Base-by-base conservation (phyloP, 2,113 vertebrate species). In the Salvelinus namaycush region DNA sequence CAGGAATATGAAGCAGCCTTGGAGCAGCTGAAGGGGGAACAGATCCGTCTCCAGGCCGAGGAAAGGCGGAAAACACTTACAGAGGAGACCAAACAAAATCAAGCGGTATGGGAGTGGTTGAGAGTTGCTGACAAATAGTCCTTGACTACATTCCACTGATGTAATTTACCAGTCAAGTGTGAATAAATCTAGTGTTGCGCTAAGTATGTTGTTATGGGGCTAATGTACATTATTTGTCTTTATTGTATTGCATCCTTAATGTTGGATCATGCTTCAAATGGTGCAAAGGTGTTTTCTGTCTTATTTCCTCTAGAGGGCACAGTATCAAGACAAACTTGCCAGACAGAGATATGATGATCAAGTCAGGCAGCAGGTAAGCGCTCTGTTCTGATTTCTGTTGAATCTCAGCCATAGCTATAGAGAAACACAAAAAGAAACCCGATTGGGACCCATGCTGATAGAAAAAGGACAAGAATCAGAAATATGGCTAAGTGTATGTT, bases 321-420 rank as follows among this genome's bases (percentile, higher is more conserved):
- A 99, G 60, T 99, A 97, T 89, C 98, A 99, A 87, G 98, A 99
- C 87, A 97, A 96, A 18, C 86, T 99, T 82, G 96, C 98, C 3
- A 91, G 98, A 69, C 97, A 99, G 84, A 94, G 98, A 66, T 99
- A 99, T 0, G 97, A 99, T 0, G 98, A 99, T 74, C 98, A 99
- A 81, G 90, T 99, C 68, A 88, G 94, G 24, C 98, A 99, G 78
- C 98, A 99, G 95, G 98, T 99, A 82, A 73, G 65, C 24, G 5
- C 65, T 67, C 3, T 57, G 20, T 57, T 57, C 8, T 14, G 54
- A 57, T 57, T 57, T 57, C 14, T 20, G 9, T 26, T 26, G 20
- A 64, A 11, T 64, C 1, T 26, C 62, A 22, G 22, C 1, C 62
- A 24, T 22, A 64, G 22, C 22, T 11, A 64, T 3, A 3, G 9